Evolutionary conservation across 64 coral and sea anemone species (phyloP).

Genomic region (Dendronephthya gigantea): DNA sequence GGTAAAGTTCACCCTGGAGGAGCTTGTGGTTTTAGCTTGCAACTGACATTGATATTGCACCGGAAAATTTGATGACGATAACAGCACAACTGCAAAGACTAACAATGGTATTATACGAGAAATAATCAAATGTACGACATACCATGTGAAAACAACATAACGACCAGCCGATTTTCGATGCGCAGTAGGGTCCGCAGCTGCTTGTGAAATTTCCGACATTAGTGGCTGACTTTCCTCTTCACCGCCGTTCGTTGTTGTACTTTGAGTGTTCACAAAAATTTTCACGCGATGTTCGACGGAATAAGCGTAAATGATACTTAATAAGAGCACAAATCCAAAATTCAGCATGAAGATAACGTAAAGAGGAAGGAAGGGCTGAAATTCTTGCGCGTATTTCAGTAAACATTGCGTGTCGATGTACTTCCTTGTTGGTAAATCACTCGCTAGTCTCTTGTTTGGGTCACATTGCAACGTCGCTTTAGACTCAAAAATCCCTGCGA

Average conservation of each 20-base stretch:
- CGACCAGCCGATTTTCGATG: not conserved
- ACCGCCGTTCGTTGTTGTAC: not conserved
- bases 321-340: not conserved
- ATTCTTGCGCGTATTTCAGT: not conserved
- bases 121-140: not conserved
- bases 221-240: not conserved
- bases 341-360: not conserved
- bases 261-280: not conserved
- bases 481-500: not conserved
- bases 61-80: not conserved
- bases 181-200: not conserved
- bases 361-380: not conserved
- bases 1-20: too few relatives aligned
- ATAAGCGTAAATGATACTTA: not conserved
- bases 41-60: not conserved
- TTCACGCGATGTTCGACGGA: not conserved
- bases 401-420: slow-evolving; percentile 2
- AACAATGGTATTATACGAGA: not conserved
- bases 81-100: not conserved
- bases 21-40: not conserved
- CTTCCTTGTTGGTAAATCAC: not conserved
- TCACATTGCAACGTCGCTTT: not conserved
- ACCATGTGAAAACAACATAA: not conserved
- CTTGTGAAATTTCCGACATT: not conserved
- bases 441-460: not conserved